These are phyloP conservation scores for Rhinichthys klamathensis DNA, from an alignment of 2,113 vertebrate species.

Conservation along the genomic window DNA sequence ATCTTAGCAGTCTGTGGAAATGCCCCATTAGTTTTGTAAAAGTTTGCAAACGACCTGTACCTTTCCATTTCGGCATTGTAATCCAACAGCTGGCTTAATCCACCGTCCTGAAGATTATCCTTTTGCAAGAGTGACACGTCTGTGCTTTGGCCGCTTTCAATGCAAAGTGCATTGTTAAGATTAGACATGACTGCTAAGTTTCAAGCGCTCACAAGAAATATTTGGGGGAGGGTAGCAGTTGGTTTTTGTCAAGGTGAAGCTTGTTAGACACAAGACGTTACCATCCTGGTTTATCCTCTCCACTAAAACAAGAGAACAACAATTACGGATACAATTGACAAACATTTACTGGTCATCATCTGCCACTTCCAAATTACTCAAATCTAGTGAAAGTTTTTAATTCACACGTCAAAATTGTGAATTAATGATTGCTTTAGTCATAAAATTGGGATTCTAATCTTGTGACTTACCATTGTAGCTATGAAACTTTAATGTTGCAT, in stretches of 20 bases:
- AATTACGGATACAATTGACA: constrained; percentile 69
- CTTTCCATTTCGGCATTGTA: constrained; percentile 97
- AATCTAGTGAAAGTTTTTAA: constrained; percentile 45
- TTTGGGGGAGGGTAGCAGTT: constrained; percentile 43
- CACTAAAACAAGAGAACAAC: constrained; percentile 72
- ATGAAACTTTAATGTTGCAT: background rate
- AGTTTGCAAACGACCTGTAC: constrained; percentile 93
- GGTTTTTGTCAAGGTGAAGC: constrained; percentile 69
- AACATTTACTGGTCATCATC: constrained; percentile 36
- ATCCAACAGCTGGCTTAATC: constrained; percentile 94
- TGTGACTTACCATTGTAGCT: constrained; percentile 2
- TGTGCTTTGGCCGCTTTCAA: constrained; percentile 86
- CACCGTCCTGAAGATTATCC: constrained; percentile 92
- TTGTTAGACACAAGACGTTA: constrained; percentile 72
- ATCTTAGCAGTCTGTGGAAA: constrained; percentile 94
- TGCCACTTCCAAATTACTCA: constrained; percentile 22
- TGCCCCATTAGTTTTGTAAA: constrained; percentile 93
- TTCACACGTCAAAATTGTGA: constrained; percentile 20
- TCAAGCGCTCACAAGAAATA: constrained; percentile 58
- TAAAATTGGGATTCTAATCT: background rate
- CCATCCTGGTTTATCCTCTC: constrained; percentile 75
- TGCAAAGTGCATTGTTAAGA: constrained; percentile 93
- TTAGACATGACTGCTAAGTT: constrained; percentile 78
- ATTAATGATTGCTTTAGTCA: background rate
- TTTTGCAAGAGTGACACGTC: constrained; percentile 91